phyloP scores from a whole-genome alignment of 2,113 vertebrate genomes.

The Callospermophilus lateralis region DNA sequence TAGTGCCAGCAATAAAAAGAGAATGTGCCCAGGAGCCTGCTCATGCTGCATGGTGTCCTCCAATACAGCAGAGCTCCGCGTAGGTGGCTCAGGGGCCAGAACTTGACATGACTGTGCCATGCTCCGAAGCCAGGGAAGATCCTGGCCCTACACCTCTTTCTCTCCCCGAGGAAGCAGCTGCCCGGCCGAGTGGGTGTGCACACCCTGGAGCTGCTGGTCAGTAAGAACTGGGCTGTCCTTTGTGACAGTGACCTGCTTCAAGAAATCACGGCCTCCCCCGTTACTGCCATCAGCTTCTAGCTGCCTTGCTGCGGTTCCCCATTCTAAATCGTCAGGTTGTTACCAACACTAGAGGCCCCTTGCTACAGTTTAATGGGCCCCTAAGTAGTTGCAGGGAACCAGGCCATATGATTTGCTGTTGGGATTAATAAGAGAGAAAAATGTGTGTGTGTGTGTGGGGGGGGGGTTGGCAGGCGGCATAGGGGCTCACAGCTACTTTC shows the following conservation, averaged over 20 bases:
- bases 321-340: neutral
- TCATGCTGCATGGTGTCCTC: fast-evolving
- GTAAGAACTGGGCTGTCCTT: neutral
- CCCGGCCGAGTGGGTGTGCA: neutral
- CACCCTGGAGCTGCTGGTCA: neutral
- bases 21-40: fast-evolving
- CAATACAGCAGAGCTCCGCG: too few species aligned
- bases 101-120: too few species aligned
- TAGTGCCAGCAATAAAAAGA: conserved; percentile 46
- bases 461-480: fast-evolving
- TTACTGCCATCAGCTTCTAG: neutral
- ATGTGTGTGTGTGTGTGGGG: too few species aligned
- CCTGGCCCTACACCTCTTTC: neutral
- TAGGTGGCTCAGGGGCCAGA: too few species aligned
- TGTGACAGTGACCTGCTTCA: neutral
- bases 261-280: neutral
- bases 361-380: neutral
- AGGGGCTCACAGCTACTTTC: neutral
- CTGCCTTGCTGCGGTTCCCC: neutral
- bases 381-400: neutral
- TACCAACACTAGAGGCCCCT: neutral
- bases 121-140: neutral
- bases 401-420: neutral
- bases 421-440: neutral
- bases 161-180: neutral